Percentiles rank a stretch among this genome's conserved stretches.
Evolutionary conservation across 2,797 vertebrate species (phyloP).

Genomic region (Sylvia borin): DNA sequence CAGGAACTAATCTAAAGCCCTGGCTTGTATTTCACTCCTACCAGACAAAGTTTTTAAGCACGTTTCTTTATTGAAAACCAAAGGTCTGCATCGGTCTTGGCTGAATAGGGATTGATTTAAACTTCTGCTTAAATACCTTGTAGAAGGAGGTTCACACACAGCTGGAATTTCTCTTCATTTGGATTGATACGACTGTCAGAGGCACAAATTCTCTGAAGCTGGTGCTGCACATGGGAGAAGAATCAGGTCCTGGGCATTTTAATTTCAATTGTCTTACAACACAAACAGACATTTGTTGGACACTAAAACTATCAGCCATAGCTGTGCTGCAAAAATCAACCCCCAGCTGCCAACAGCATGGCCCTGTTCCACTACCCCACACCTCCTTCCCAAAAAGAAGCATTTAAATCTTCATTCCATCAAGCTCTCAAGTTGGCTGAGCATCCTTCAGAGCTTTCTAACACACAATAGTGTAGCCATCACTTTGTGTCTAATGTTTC

Average conservation of each 20-base stretch:
- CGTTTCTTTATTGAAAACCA: not conserved
- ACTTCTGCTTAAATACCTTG: not conserved
- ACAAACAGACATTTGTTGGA: not conserved
- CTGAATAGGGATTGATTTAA: slow-evolving; percentile 11
- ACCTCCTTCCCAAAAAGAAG: not conserved
- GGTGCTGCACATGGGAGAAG: not conserved
- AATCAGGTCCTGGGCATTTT: not conserved
- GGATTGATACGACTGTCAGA: not conserved
- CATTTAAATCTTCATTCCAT: not conserved
- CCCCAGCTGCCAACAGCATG: not conserved
- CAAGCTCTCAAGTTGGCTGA: not conserved
- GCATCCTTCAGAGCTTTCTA: slow-evolving; percentile 22
- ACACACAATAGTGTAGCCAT: not conserved
- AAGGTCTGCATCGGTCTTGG: not conserved
- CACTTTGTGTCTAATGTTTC: slow-evolving; percentile 27
- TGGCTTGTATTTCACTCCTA: not conserved
- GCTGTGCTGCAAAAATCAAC: not conserved
- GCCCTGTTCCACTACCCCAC: not conserved
- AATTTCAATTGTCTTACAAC: not conserved
- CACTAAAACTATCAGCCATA: not conserved
- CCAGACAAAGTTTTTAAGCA: slow-evolving; percentile 12
- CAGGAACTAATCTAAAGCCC: not conserved
- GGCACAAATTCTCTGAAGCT: not conserved
- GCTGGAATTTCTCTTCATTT: not conserved
- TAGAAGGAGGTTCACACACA: not conserved